A percentile compares a stretch with the other conserved stretches of the same genome.
Conservation (phyloP, 2,888 invertebrate genomes). For the Willowsia nigromaculata region DNA sequence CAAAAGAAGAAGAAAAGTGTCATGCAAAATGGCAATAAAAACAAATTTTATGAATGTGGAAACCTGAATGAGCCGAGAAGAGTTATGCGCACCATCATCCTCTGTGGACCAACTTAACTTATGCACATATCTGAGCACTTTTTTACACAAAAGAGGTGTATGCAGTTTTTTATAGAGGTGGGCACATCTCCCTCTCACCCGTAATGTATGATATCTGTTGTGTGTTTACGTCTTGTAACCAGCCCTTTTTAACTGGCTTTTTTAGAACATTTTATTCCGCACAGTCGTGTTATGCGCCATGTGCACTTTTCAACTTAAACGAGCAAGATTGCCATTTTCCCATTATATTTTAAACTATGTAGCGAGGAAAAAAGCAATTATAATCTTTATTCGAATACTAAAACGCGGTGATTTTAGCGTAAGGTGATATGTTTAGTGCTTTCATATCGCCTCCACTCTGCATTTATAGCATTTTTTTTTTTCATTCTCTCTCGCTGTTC, state of each 20-base stretch:
- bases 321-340: conserved; percentile 44
- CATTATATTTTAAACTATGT: conserved; percentile 22
- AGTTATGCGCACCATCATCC: conserved; percentile 60
- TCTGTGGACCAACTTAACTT: conserved; percentile 44
- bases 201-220: neutral
- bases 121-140: conserved; percentile 47
- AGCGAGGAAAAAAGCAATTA: conserved; percentile 3
- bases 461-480: neutral
- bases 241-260: conserved; percentile 15
- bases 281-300: neutral
- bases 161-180: neutral
- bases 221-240: no score
- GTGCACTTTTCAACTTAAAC: conserved; percentile 9
- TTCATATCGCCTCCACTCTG: conserved; percentile 9
- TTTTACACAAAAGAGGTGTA: conserved; percentile 8
- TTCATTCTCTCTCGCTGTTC: neutral
- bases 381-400: neutral
- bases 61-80: conserved; percentile 69
- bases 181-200: neutral
- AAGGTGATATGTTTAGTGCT: conserved; percentile 41
- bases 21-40: conserved; percentile 71
- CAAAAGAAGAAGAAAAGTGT: conserved; percentile 57
- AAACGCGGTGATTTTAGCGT: conserved; percentile 6
- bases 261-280: conserved; percentile 43
- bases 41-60: conserved; percentile 71